Evolutionary conservation across 2,113 vertebrate genomes (phyloP), one percentile per base, ranked within the genome.

Genomic region (Corynorhinus townsendii): DNA sequence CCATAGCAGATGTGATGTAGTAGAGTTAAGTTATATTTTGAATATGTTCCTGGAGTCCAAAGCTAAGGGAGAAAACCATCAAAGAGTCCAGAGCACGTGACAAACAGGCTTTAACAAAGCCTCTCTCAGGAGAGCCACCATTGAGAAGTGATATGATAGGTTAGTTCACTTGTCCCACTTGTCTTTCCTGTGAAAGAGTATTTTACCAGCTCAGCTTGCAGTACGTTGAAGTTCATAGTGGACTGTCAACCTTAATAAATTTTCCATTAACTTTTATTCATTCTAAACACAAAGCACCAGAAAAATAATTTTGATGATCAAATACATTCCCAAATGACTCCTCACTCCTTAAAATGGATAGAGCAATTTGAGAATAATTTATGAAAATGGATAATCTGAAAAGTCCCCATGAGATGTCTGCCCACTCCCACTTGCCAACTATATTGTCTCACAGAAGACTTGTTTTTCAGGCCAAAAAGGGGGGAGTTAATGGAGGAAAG

Each of bases 321-420:
- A 97, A 97, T 96, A 86, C 89, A 94, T 89, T 96, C 97, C 96
- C 97, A 95, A 89, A 96, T 94, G 97, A 97, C 89, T 96, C 95
- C 96, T 97, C 95, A 96, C 86, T 96, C 86, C 88, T 96, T 91
- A 80, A 97, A 97, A 97, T 97, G 94, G 89, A 77, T 90, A 90
- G 89, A 82, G 96, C 97, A 97, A 97, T 97, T 96, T 97, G 95
- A 96, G 96, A 96, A 95, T 95, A 96, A 97, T 97, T 97, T 97
- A 90, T 91, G 80, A 91, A 94, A 97, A 97, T 96, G 96, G 97
- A 96, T 97, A 97, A 97, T 97, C 96, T 95, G 90, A 96, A 96
- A 96, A 95, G 75, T 90, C 77, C 88, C 87, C 82, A 62, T 87
- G 95, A 93, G 90, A 97, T 89, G n/a, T 88, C 95, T 96, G 94